Base-by-base conservation (phyloP, 2,113 vertebrate species). In the Oophaga pumilio region DNA sequence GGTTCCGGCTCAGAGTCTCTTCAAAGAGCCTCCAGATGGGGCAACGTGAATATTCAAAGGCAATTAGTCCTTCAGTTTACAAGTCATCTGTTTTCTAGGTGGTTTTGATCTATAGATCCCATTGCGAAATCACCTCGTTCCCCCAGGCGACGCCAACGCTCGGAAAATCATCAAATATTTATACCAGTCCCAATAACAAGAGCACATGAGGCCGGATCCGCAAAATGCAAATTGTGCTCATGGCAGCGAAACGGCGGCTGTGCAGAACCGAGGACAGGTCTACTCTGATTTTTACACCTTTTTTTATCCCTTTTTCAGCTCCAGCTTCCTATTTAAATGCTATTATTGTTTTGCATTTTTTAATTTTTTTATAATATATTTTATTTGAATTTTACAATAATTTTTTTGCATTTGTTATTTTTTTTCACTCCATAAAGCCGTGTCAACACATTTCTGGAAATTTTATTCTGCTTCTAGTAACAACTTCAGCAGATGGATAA, bases 101-200 rank as follows among this genome's bases (percentile, higher is more conserved):
- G 28, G 57, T 80, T 80, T 57, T 80, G 24, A 33, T 60, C 57
- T 80, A 60, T 62, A 80, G 78, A 80, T 80, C 56, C 52, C 56
- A 62, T 43, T 14, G 60, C 12, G 9, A 4, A 18, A 80, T 80
- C 56, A 60, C 56, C 56, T 82, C 18, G 15, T 49, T 24, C 79
- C 79, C 79, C 12, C 56, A 6, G 79, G 79, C 57, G 6, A 3
- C 57, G 18, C 26, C 26, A 17, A 33, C 78, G 18, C 79, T 22
- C 50, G 22, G 50, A 53, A 64, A 43, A 82, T 64, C 10, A 82
- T 82, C 13, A 62, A 82, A 62, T 82, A 82, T 82, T 82, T n/a
- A 82, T 43, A 64, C 15, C 24, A 18, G 14, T 14, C 12, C 68
- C 28, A 82, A 73, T 22, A 71, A 56, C 7, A n/a, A 66, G 5